Conservation (phyloP, 2,888 invertebrate genomes). For the Ligdia adustata region DNA sequence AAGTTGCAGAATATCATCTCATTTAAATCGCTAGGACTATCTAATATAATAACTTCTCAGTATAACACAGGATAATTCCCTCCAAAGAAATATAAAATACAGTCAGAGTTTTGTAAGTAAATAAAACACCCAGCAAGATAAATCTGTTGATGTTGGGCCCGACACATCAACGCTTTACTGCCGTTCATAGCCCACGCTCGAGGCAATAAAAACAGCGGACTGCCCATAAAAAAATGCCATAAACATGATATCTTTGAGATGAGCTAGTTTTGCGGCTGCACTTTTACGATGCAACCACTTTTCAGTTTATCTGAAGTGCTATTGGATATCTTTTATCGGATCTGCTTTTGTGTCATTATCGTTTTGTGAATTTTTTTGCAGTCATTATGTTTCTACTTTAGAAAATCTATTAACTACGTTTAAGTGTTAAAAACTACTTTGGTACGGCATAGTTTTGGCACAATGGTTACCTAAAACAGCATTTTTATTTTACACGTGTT, state of each 20-base stretch:
- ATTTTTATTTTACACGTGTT: too few relatives aligned
- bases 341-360: background rate
- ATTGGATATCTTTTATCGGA: slow-evolving; percentile 16
- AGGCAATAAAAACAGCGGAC: slow-evolving; percentile 53
- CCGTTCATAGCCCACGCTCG: slow-evolving; percentile 44
- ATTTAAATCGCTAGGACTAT: too few relatives aligned
- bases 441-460: too few relatives aligned
- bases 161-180: slow-evolving; percentile 53
- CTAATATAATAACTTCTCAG: too few relatives aligned
- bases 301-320: slow-evolving; percentile 32
- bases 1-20: too few relatives aligned
- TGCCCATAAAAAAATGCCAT: slow-evolving; percentile 54
- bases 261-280: slow-evolving; percentile 47
- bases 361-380: background rate
- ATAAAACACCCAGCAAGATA: slow-evolving; percentile 24
- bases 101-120: slow-evolving; percentile 18
- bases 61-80: too few relatives aligned
- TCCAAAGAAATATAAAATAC: slow-evolving; percentile 4
- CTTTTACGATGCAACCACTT: slow-evolving; percentile 46
- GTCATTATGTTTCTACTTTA: too few relatives aligned
- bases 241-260: slow-evolving; percentile 55
- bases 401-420: too few relatives aligned
- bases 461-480: too few relatives aligned
- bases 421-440: too few relatives aligned
- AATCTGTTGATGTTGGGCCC: slow-evolving; percentile 32